A percentile compares a stretch with the other conserved stretches of the same genome.
These are phyloP conservation scores for Silurus meridionalis DNA, from an alignment of 2,113 vertebrate species.

Conservation along the genomic window DNA sequence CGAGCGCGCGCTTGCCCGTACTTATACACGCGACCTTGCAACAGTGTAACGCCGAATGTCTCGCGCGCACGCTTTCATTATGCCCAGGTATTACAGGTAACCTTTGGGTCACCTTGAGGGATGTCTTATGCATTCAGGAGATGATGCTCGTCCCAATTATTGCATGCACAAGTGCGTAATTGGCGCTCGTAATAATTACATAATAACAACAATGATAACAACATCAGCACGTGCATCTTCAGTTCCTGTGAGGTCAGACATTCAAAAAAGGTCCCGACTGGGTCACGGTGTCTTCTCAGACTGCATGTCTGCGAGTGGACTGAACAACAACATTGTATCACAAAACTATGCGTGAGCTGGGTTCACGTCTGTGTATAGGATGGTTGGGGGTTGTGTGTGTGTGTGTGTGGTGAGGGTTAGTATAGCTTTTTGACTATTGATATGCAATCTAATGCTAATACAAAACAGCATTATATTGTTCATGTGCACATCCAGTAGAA, in stretches of 20 bases:
- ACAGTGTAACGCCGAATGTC: not conserved
- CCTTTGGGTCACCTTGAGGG: too few species aligned
- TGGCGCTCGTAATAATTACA: too few species aligned
- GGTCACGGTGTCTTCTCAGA: not conserved
- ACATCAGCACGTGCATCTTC: not conserved
- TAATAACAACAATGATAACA: too few species aligned
- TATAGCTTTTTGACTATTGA: not conserved
- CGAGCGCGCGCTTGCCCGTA: not conserved
- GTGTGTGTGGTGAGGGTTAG: not conserved
- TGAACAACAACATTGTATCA: constrained; percentile 1
- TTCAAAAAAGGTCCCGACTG: not conserved
- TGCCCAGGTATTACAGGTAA: too few species aligned
- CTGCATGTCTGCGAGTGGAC: not conserved
- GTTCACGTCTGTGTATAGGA: not conserved
- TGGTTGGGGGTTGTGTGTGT: not conserved
- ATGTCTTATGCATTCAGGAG: too few species aligned
- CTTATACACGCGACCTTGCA: not conserved
- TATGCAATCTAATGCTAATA: too few species aligned
- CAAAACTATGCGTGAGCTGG: not conserved
- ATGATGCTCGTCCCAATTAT: not conserved
- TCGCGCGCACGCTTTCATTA: not conserved
- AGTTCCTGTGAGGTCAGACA: not conserved
- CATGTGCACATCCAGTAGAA: too few species aligned
- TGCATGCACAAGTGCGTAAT: not conserved
- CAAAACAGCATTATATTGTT: too few species aligned